Conservation (phyloP, 2,113 vertebrate species). For the Pimephales promelas region DNA sequence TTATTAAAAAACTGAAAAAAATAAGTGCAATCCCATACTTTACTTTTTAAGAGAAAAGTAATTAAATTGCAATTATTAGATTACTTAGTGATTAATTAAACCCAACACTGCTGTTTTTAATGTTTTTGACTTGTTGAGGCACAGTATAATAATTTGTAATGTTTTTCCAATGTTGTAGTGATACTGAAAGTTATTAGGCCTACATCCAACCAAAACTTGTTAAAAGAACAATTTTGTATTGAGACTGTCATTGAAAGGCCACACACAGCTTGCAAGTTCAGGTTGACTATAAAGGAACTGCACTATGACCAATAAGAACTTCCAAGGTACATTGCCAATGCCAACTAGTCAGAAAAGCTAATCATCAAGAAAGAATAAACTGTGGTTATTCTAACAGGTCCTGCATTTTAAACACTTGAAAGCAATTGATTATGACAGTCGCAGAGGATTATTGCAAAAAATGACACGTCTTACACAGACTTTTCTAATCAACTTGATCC, state of each 20-base stretch:
- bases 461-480: background rate
- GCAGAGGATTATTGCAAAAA: background rate
- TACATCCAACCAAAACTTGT: background rate
- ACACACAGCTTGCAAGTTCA: background rate
- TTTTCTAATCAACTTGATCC: conserved; percentile 23
- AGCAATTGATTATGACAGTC: background rate
- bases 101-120: too few species aligned
- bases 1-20: too few species aligned
- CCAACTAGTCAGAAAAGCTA: conserved; percentile 2
- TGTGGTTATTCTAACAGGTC: background rate
- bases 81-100: too few species aligned
- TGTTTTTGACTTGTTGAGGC: too few species aligned
- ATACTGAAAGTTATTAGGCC: background rate
- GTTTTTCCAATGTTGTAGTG: background rate
- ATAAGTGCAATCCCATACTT: too few species aligned
- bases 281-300: background rate
- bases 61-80: too few species aligned
- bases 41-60: too few species aligned
- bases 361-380: conserved; percentile 7
- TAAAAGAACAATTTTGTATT: background rate
- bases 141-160: background rate
- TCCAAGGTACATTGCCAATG: background rate
- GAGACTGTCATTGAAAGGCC: background rate
- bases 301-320: background rate
- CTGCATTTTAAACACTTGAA: background rate